Base-by-base conservation (phyloP, 2,797 vertebrate species). In the Odontamblyopus rebecca region DNA sequence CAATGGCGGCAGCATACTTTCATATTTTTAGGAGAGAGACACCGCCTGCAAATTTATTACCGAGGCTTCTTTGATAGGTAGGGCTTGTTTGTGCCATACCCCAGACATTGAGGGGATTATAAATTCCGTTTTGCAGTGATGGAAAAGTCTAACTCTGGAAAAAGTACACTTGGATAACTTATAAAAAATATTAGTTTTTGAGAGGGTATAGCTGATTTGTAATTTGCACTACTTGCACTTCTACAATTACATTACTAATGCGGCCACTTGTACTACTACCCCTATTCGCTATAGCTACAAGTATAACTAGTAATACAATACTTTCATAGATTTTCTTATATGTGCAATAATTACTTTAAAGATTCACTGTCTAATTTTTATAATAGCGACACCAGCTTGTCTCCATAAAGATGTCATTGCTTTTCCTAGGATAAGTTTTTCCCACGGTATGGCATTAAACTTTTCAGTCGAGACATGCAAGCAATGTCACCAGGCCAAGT, bases 21-120 rank as follows among this genome's bases (percentile, higher is more conserved):
- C 66, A 15, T 80, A 81, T 78, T 85, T 83, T 69, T 68, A 70
- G 69, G 51, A 66, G 44, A 48, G 64, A 48, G 64, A 29, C 64
- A 50, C 41, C 51, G 64, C 23, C 38, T 65, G 63, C 38, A 15
- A 41, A 65, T 26, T n/a, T 44, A 41, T 51, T 51, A 18, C 13
- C 9, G 6, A 48, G 64, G 23, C 11, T 51, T 51, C 26, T 51
- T 51, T 66, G 38, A 29, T 71, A 67, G 69, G 19, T 71, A 67
- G 68, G 19, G n/a, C 59, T 51, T 72, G 67, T 59, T 62, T 35
- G 59, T 18, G 6, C 15, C 2, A 5, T 48, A 18, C 59, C 18
- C 13, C 59, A 32, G 30, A n/a, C 29, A 30, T 35, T 62, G n/a
- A 12, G 29, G 15, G 29, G 15, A 15, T 18, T 61, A 18, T 30